Evolutionary conservation across 2,797 vertebrate species (phyloP), one percentile per base, ranked within the genome.

Genomic region (Tokudaia tokunoshimensis): DNA sequence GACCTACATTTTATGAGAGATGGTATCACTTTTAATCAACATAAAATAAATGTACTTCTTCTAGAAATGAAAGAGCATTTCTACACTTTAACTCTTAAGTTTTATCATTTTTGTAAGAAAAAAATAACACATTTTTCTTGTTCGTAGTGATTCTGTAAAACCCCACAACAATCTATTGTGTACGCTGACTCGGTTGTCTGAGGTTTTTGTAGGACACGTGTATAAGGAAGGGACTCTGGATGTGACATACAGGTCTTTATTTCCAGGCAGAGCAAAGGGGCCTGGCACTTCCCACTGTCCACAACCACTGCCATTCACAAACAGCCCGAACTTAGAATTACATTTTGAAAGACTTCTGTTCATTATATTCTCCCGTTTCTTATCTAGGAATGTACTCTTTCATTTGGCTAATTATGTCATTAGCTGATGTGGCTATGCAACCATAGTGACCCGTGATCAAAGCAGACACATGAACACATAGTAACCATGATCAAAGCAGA

Each of bases 21-120:
- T 19, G 9, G 15, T 8, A 31, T 44, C 24, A 84, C 22, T 75
- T 93, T 91, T 22, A 50, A 57, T 47, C 19, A 85, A 44, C 57
- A 74, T 67, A 37, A 83, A 81, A 78, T 22, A 61, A 93, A 70
- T 50, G 24, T n/a, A 31, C 29, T 59, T 70, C 29, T 82, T 70
- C 29, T 83, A 29, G 75, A n/a, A 29, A 10, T 13, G 19, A 80
- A 76, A 55, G 15, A 50, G 41, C 50, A 29, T n/a, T 90, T 78
- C 17, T 55, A 59, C 37, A 80, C 57, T 47, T 79, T 44, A 84
- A 94, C 26, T 70, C 41, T 84, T 89, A 90, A 70, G 44, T 88
- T 6, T 50, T 70, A 50, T 50, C 19, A 79, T 63, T 92, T 91
- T 15, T 85, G 0, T 57, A 63, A 61, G n/a, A 29, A 88, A 59